Base-by-base conservation (phyloP, 2,113 vertebrate species). In the Malurus elegans region DNA sequence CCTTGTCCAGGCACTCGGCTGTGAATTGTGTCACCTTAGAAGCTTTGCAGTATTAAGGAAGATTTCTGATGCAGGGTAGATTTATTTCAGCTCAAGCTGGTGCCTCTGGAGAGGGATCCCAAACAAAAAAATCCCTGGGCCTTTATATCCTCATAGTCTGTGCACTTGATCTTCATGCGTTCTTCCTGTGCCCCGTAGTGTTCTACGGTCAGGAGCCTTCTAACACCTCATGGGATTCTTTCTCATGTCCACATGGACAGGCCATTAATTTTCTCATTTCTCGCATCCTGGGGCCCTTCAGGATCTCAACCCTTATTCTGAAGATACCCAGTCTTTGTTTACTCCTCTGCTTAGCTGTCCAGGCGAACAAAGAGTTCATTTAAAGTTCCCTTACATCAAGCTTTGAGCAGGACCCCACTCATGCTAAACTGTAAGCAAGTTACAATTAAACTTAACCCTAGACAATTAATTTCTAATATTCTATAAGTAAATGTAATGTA, bases 1-100 rank as follows among this genome's bases (percentile, higher is more conserved):
- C 98, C 91, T 99, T 99, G 96, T 99, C 98, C 94, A 99, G 94
- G 95, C 99, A 99, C 87, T 99, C 98, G 47, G 98, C 97, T 73
- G 95, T 98, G 96, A 99, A 99, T 65, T 98, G 97, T 79, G 97
- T 98, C 50, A 99, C 98, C 86, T 99, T 99, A 4, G 98, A 99
- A 47, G 98, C 98, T 84, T 98, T 99, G 95, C 98, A 98, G 95
- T 99, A 25, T 54, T 69, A 54, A 62, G 40, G 40, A 76, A 62
- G 20, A 54, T 7, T 60, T 54, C n/a, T 10, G 14, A 53, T 25
- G 9, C 20, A 61, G 28, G 25, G 19, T 65, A 1, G 0, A 32
- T 42, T 47, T 34, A 8, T 61, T 75, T 69, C 40, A 48, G 19
- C 20, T 89, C 0, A 1, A 31, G 11, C 29, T 53, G 24, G 14